A percentile compares a stretch with the other conserved stretches of the same genome.
These are phyloP conservation scores for Corapipo altera DNA, from an alignment of 2,113 vertebrate genomes.

Conservation along the genomic window DNA sequence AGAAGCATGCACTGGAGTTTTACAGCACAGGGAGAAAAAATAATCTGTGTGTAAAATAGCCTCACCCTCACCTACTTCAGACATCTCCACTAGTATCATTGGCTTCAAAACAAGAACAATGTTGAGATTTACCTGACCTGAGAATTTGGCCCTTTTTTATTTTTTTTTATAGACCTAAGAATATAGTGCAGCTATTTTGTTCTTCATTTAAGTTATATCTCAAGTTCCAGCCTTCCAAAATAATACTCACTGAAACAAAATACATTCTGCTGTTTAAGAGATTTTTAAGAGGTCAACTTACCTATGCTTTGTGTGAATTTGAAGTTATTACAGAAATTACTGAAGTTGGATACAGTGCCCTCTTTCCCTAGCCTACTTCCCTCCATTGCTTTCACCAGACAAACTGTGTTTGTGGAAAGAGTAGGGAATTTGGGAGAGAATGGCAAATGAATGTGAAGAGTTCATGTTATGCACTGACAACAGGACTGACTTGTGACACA, in stretches of 20 bases:
- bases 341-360: neutral
- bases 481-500: neutral
- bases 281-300: neutral
- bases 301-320: neutral
- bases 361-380: neutral
- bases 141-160: neutral
- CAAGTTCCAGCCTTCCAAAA: neutral
- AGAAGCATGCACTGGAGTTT: neutral
- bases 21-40: neutral
- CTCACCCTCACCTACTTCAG: neutral
- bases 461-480: neutral
- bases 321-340: neutral
- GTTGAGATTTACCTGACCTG: neutral
- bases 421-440: neutral
- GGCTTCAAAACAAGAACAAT: neutral
- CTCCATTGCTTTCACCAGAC: neutral
- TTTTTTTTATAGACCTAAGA: neutral
- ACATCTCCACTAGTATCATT: neutral
- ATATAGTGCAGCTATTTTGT: neutral
- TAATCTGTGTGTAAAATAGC: neutral
- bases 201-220: neutral
- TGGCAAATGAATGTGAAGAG: neutral
- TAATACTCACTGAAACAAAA: neutral
- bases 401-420: neutral
- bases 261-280: neutral